phyloP scores from a whole-genome alignment of 2,888 invertebrate genomes.

The Eretmocerus hayati region DNA sequence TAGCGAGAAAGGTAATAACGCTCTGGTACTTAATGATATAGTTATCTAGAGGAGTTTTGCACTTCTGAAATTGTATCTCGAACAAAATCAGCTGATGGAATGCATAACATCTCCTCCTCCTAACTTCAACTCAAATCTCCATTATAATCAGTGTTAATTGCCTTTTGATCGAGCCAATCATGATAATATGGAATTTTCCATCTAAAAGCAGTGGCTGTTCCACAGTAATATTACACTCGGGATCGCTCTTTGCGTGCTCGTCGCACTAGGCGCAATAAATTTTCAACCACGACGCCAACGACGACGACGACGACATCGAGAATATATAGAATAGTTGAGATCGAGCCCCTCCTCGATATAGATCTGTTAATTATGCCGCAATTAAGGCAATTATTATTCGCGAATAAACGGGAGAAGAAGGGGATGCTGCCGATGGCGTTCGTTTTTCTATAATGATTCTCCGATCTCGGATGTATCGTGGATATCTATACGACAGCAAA shows the following conservation, averaged over 20 bases:
- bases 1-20: too few relatives aligned
- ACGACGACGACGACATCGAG: constrained; percentile 16
- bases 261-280: constrained; percentile 13
- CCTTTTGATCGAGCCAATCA: constrained; percentile 21
- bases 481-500: constrained; percentile 8
- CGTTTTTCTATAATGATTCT: too few relatives aligned
- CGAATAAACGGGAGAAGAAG: background rate
- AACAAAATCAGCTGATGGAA: too few relatives aligned
- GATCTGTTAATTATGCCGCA: constrained; percentile 22
- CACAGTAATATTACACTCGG: constrained; percentile 11
- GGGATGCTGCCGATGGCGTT: background rate
- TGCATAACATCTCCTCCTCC: too few relatives aligned
- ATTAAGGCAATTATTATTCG: constrained; percentile 24
- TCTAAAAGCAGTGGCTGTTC: background rate
- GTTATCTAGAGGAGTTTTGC: too few relatives aligned
- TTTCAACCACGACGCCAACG: constrained; percentile 2
- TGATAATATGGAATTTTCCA: constrained; percentile 18
- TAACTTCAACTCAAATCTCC: too few relatives aligned
- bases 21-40: too few relatives aligned
- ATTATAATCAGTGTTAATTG: constrained; percentile 18
- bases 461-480: too few relatives aligned
- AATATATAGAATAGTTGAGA: too few relatives aligned
- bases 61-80: too few relatives aligned
- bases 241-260: background rate
- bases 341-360: constrained; percentile 11